Percentiles rank a stretch among this genome's conserved stretches.
These are phyloP conservation scores for Gymnarchus niloticus DNA, from an alignment of 2,113 vertebrate species.

Conservation along the genomic window DNA sequence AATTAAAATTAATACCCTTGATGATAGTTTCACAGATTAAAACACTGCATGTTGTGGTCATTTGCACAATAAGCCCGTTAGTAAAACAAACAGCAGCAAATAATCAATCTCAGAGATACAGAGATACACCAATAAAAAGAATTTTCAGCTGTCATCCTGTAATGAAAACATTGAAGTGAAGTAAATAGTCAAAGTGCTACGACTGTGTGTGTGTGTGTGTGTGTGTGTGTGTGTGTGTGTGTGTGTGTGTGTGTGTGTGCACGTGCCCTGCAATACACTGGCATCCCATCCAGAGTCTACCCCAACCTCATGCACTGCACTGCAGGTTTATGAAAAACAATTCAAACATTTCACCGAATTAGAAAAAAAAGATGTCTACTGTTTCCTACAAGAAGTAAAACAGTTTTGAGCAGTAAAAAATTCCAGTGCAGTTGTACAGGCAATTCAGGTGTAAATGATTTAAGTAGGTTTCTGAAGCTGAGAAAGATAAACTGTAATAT, in stretches of 20 bases:
- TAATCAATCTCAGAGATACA: not conserved
- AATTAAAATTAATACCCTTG: not conserved
- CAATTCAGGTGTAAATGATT: conserved; percentile 11
- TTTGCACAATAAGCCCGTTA: not conserved
- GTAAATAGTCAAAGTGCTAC: not conserved
- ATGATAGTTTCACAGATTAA: not conserved
- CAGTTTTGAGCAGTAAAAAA: not conserved
- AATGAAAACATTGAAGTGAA: not conserved
- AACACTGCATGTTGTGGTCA: not conserved
- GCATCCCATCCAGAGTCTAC: too few species aligned
- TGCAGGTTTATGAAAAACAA: not conserved
- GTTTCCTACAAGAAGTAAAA: not conserved
- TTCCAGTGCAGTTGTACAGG: conserved; percentile 25
- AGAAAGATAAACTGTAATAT: conserved; percentile 59
- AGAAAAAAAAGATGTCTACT: not conserved
- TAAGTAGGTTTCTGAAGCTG: conserved; percentile 36
- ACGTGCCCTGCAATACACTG: too few species aligned
- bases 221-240: too few species aligned
- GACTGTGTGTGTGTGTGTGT: too few species aligned
- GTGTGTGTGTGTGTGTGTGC: too few species aligned
- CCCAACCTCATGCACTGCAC: too few species aligned
- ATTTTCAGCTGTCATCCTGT: not conserved
- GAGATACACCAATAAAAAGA: too few species aligned
- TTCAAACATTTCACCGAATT: not conserved
- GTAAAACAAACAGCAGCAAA: not conserved